Conservation (phyloP, 2,797 vertebrate species). For the Pipistrellus nathusii region DNA sequence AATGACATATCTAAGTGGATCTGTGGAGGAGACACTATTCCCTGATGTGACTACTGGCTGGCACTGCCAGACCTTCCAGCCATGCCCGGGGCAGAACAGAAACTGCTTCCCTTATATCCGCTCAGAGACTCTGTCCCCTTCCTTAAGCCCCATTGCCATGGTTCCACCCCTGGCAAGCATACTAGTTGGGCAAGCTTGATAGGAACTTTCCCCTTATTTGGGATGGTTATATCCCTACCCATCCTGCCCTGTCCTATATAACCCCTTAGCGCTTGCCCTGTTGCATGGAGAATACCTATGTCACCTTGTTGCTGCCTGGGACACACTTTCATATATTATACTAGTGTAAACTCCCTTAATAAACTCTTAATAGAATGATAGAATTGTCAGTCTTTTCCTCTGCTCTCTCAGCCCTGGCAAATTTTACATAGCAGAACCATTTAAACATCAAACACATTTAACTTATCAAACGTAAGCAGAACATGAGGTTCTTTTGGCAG, state of each 20-base stretch:
- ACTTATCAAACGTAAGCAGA: neutral
- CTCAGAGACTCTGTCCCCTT: neutral
- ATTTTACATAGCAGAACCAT: neutral
- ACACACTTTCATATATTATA: neutral
- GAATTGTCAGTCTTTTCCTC: neutral
- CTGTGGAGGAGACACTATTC: neutral
- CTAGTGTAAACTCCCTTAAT: neutral
- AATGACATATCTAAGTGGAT: neutral
- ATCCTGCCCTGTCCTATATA: neutral
- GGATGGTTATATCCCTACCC: neutral
- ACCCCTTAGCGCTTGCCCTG: neutral
- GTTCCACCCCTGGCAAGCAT: neutral
- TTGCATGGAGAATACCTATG: neutral
- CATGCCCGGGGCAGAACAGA: neutral
- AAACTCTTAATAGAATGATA: neutral
- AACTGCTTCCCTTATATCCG: neutral
- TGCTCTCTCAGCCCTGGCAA: neutral
- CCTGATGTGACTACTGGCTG: neutral
- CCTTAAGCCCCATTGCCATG: neutral
- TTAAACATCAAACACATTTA: constrained; percentile 16
- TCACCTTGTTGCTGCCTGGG: neutral
- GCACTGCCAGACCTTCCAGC: neutral
- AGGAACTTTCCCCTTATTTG: neutral
- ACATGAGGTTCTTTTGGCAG: neutral
- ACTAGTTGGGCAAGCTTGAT: neutral